Conservation (phyloP, 1,140 invertebrate genomes). For the Trichonephila clavipes region DNA sequence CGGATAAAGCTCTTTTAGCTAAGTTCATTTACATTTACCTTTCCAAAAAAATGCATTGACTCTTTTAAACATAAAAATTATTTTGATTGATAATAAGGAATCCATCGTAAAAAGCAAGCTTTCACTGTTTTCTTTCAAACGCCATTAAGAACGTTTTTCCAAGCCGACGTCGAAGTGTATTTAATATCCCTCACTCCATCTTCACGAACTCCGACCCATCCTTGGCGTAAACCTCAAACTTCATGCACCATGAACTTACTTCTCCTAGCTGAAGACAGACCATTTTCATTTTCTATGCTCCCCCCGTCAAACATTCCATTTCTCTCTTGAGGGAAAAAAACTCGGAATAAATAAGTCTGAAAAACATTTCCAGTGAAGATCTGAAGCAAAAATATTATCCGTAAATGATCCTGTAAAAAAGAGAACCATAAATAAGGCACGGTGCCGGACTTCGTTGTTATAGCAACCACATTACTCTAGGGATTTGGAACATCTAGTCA, state of each 20-base stretch:
- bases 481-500: neutral
- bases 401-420: neutral
- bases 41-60: too few relatives aligned
- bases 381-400: neutral
- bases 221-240: neutral
- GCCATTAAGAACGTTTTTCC: too few relatives aligned
- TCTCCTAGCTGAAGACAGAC: neutral
- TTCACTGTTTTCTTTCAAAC: neutral
- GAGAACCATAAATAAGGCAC: neutral
- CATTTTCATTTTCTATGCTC: neutral
- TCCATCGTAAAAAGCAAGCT: too few relatives aligned
- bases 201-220: neutral
- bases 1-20: too few relatives aligned
- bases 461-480: conserved; percentile 5
- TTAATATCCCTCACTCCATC: neutral
- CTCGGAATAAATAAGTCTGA: neutral
- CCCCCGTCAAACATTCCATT: conserved; percentile 1
- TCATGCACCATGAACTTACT: neutral
- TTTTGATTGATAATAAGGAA: too few relatives aligned
- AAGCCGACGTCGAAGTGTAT: neutral
- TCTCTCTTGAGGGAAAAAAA: neutral
- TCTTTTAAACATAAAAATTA: too few relatives aligned
- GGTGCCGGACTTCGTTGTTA: neutral
- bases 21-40: too few relatives aligned
- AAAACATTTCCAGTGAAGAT: neutral